Evolutionary conservation across 2,797 vertebrate species (phyloP), one percentile per base, ranked within the genome.

Genomic region (Rhabdophis nuchalis): DNA sequence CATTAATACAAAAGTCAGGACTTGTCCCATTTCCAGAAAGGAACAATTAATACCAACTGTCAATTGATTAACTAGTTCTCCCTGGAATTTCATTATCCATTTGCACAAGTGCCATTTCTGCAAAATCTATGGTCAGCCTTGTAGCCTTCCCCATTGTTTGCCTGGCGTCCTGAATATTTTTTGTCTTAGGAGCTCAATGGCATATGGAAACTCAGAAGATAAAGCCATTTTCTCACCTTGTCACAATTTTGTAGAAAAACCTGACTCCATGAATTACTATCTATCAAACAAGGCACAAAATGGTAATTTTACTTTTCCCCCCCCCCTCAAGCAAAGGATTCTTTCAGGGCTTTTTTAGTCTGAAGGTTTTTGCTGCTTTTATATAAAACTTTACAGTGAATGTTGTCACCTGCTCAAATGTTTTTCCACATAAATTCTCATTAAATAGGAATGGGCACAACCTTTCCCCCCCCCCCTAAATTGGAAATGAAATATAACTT

Each of bases 41-140:
- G 89, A 93, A 93, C 82, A 93, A 93, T 29, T 23, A 93, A 91
- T 85, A 92, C 6, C 89, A 92, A 91, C 23, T 32, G 1, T 91
- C 92, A 94, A 94, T 92, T 41, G 93, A 46, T 54, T 36, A 93
- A 32, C 6, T 90, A 91, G 86, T 68, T 94, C 95, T 94, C 92
- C n/a, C 64, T 93, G 54, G n/a, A 12, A 46, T 54, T 23, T 61
- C 87, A 93, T 86, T 93, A 85, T 0, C 11, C 88, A 64, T 72
- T 90, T 60, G 56, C 60, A 92, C 56, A 53, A 77, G 14, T 88
- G 41, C 57, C 77, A 86, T 93, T 94, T 50, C 60, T 77, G 87
- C 52, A 94, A 91, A 92, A 92, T 1, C 29, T 91, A 64, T 6
- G 85, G 91, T 89, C 29, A 92, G 12, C 18, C 72, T 10, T 85